A percentile compares a stretch with the other conserved stretches of the same genome.
Evolutionary conservation across 2,888 invertebrate genomes (phyloP).

Genomic region (Vesta saturnalis): DNA sequence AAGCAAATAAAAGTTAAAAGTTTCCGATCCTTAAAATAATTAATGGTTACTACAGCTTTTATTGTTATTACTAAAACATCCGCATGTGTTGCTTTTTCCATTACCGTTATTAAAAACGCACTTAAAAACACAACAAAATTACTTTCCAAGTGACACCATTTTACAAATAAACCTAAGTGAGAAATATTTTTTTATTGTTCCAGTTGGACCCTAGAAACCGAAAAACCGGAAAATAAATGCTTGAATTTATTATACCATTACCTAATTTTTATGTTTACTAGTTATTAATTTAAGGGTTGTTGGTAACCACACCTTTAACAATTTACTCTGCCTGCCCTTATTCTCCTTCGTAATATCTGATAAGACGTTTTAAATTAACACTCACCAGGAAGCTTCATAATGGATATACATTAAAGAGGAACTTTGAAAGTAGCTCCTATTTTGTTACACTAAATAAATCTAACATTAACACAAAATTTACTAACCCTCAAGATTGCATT

Average conservation of each 20-base stretch:
- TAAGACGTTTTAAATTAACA: neutral
- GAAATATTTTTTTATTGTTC: neutral
- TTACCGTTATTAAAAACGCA: neutral
- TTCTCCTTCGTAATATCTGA: neutral
- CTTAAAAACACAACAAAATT: neutral
- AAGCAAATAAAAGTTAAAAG: too few relatives aligned
- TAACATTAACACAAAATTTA: neutral
- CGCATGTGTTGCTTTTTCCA: neutral
- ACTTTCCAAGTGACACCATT: neutral
- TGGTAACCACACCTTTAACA: neutral
- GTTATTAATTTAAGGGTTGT: too few relatives aligned
- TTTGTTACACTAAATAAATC: conserved; percentile 1
- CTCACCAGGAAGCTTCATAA: neutral
- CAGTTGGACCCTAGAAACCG: too few relatives aligned
- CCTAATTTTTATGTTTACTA: conserved; percentile 1
- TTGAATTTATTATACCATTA: neutral
- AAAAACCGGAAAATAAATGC: neutral
- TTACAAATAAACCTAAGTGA: neutral
- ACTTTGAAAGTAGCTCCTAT: neutral
- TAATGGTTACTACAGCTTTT: neutral
- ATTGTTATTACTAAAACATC: neutral
- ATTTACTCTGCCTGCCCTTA: too few relatives aligned
- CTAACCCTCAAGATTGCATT: neutral
- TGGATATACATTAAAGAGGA: conserved; percentile 1
- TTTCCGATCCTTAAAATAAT: neutral